These are phyloP conservation scores for Watsonalla binaria DNA, from an alignment of 2,888 invertebrate genomes.

Conservation along the genomic window DNA sequence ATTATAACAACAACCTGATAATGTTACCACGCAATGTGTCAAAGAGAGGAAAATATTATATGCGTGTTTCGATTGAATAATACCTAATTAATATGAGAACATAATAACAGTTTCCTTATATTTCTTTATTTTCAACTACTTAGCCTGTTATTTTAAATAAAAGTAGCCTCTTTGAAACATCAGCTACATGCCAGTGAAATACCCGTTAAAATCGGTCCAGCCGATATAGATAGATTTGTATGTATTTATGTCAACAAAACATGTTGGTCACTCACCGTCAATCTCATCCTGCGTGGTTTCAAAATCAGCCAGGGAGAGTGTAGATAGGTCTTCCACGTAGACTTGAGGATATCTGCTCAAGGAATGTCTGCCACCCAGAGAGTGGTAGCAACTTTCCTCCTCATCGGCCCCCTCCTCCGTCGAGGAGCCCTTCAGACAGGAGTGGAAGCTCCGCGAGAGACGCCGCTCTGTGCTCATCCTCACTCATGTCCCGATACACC, in stretches of 20 bases:
- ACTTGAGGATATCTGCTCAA: slow-evolving; percentile 63
- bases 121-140: too few species aligned
- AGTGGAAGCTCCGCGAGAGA: slow-evolving; percentile 83
- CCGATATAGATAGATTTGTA: background rate
- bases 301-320: slow-evolving; percentile 66
- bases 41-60: too few species aligned
- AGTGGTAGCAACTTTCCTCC: slow-evolving; percentile 71
- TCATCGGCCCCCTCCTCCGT: slow-evolving; percentile 74
- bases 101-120: too few species aligned
- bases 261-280: slow-evolving; percentile 53
- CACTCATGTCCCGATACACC: slow-evolving; percentile 59
- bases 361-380: slow-evolving; percentile 66
- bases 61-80: too few species aligned
- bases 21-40: too few species aligned
- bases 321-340: slow-evolving; percentile 68
- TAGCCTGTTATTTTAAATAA: too few species aligned
- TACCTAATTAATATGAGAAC: background rate
- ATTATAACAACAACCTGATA: too few species aligned
- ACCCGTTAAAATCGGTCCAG: too few species aligned
- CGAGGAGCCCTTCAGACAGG: slow-evolving; percentile 81
- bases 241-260: background rate
- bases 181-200: too few species aligned
- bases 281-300: slow-evolving; percentile 63
- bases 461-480: slow-evolving; percentile 78
- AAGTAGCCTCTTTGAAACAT: too few species aligned